Base-by-base conservation (phyloP, 2,797 vertebrate genomes). In the Strix occidentalis region DNA sequence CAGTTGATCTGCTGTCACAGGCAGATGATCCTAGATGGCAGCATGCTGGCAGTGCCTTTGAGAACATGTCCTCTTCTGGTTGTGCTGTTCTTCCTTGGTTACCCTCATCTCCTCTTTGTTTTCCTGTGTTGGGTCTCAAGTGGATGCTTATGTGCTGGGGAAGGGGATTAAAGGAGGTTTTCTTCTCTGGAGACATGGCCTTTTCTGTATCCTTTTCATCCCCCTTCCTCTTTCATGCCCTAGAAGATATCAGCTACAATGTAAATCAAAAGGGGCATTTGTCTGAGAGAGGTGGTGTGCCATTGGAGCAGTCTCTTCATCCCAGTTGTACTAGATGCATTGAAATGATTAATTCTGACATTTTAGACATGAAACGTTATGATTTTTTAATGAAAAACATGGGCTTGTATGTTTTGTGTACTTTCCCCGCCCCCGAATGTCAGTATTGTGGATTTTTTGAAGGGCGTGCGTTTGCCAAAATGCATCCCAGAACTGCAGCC, bases 351-450 rank as follows among this genome's bases (percentile, higher is more conserved):
- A 1, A n/a, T 86, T 87, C 24, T 94, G 74, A 87, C 72, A 26
- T 78, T 93, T 95, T 43, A 79, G 66, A 86, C 48, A 25, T 11
- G 54, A 90, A 94, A 51, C 0, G 0, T 43, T 79, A 79, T 1
- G 24, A 43, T 58, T 68, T 93, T 93, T 91, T 51, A 91, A 84
- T 64, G 28, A 39, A 81, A 93, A 95, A 39, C 57, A 71, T 18
- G 5, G 63, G 4, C 12, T 75, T 79, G 58, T 28, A 58, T 88
- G 16, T 63, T 89, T 68, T 79, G 58, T 35, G 43, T 57, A 39
- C 80, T 70, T 37, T 21, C 19, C 29, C 6, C 20, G 21, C 48
- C 20, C 11, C 37, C 5, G 2, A 64, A 71, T 50, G 43, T 64
- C 79, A 53, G 41, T 64, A 60, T 35, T 75, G 68, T 29, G 54